phyloP scores from a whole-genome alignment of 2,888 invertebrate species.

The Lumbricus terrestris region DNA sequence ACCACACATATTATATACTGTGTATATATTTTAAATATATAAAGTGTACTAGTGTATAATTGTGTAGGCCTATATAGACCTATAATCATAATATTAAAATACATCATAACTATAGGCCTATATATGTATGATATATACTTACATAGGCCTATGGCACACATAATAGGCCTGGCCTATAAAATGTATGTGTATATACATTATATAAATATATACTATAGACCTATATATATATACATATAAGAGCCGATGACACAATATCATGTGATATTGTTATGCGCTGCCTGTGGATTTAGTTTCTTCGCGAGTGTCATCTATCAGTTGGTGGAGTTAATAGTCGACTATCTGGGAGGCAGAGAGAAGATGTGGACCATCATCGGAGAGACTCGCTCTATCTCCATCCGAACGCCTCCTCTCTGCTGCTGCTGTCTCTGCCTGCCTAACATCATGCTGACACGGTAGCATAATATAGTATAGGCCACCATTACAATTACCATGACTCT shows the following conservation, averaged over 20 bases:
- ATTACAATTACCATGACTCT: too few relatives aligned
- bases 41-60: too few relatives aligned
- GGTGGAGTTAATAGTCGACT: slow-evolving; percentile 8
- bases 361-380: slow-evolving; percentile 17
- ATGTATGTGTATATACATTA: neutral
- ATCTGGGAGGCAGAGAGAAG: slow-evolving; percentile 20
- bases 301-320: slow-evolving; percentile 15
- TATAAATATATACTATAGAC: neutral
- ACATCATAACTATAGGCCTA: too few relatives aligned
- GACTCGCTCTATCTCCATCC: neutral
- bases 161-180: too few relatives aligned
- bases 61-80: too few relatives aligned
- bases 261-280: neutral
- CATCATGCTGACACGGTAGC: neutral
- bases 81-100: too few relatives aligned
- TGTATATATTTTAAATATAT: too few relatives aligned
- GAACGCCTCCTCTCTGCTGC: slow-evolving; percentile 16
- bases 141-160: too few relatives aligned
- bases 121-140: too few relatives aligned
- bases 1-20: too few relatives aligned
- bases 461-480: too few relatives aligned
- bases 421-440: slow-evolving; percentile 14
- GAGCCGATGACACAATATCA: neutral
- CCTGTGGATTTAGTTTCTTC: neutral
- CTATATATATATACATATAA: neutral